Conservation (phyloP, 2,888 invertebrate genomes). For the Ganaspis brasiliensis region DNA sequence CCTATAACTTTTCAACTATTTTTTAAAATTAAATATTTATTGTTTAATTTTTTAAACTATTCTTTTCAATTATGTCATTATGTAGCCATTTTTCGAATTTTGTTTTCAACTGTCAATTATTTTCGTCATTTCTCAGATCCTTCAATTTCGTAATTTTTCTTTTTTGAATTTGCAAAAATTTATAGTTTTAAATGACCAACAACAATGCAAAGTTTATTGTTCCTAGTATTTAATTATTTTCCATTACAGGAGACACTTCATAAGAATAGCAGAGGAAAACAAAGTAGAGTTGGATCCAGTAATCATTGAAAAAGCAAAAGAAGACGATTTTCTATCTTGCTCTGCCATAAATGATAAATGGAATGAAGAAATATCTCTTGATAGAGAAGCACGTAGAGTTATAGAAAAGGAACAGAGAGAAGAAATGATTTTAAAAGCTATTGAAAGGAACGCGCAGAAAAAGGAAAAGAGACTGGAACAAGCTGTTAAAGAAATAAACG, state of each 20-base stretch:
- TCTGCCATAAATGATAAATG: conserved; percentile 86
- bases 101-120: too few species aligned
- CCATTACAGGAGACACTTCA: conserved; percentile 81
- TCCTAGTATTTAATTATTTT: too few species aligned
- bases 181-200: too few species aligned
- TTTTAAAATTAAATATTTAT: too few species aligned
- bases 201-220: too few species aligned
- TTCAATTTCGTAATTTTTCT: too few species aligned
- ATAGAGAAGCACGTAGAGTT: conserved; percentile 83
- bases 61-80: too few species aligned
- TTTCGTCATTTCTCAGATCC: too few species aligned
- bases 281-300: conserved; percentile 58
- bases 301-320: conserved; percentile 79
- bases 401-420: conserved; percentile 81
- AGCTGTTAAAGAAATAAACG: conserved; percentile 66
- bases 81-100: too few species aligned
- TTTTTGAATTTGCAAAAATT: too few species aligned
- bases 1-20: too few species aligned
- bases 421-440: conserved; percentile 80
- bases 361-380: conserved; percentile 85
- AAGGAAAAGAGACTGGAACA: conserved; percentile 81
- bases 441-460: conserved; percentile 77
- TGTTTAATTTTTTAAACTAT: too few species aligned
- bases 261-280: conserved; percentile 63
- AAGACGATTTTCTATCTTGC: conserved; percentile 85